A percentile compares a stretch with the other conserved stretches of the same genome.
phyloP scores from a whole-genome alignment of 2,797 vertebrate genomes.

The Delichon dasypus region DNA sequence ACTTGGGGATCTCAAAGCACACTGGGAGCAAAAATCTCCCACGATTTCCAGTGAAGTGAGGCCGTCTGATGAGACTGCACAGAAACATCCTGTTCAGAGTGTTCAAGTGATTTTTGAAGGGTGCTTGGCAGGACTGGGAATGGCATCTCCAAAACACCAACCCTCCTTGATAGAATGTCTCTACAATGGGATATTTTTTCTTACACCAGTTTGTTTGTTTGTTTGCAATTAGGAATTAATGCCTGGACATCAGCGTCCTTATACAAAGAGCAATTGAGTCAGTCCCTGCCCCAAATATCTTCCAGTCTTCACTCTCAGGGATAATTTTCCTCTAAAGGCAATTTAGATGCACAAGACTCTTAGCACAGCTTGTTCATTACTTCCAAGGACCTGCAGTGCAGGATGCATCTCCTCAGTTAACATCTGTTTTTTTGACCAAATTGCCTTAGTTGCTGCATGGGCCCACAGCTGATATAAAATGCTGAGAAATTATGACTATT shows the following conservation, averaged over 20 bases:
- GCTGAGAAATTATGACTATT: constrained; percentile 35
- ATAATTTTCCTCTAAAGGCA: constrained; percentile 24
- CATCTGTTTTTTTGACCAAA: constrained; percentile 57
- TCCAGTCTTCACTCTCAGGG: background rate
- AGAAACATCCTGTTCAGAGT: background rate
- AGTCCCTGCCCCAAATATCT: constrained; percentile 3
- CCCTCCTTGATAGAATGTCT: background rate
- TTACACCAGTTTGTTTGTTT: background rate
- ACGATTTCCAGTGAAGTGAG: background rate
- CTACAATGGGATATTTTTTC: background rate
- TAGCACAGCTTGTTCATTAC: constrained; percentile 18
- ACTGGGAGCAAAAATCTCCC: background rate
- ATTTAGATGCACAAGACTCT: background rate
- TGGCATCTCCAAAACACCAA: background rate
- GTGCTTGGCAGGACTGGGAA: background rate
- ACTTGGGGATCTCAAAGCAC: background rate
- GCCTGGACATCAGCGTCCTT: background rate
- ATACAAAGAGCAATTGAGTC: background rate
- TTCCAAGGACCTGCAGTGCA: constrained; percentile 49
- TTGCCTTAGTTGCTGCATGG: constrained; percentile 35
- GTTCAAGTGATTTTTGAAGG: background rate
- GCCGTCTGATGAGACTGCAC: background rate
- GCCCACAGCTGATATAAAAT: constrained; percentile 53
- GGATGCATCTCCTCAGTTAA: constrained; percentile 44
- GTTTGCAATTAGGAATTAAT: background rate